A percentile compares a stretch with the other conserved stretches of the same genome.
These are phyloP conservation scores for Percopsis omiscomaycus DNA, from an alignment of 2,797 vertebrate species.

Conservation along the genomic window DNA sequence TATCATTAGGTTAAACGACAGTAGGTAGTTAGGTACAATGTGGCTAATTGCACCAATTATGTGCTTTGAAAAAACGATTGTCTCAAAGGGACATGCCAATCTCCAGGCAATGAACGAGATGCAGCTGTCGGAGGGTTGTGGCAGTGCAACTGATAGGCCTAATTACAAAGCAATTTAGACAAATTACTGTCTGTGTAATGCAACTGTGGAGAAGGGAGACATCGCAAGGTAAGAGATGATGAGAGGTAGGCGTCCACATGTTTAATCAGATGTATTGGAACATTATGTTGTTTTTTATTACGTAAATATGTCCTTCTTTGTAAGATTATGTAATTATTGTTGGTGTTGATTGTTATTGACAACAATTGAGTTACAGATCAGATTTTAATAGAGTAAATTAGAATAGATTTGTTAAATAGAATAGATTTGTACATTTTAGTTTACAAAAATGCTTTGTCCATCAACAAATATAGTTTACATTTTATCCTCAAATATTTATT, in stretches of 20 bases:
- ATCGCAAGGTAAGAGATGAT: slow-evolving; percentile 43
- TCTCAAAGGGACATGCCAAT: slow-evolving; percentile 62
- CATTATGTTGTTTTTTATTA: too few species aligned
- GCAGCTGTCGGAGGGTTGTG: slow-evolving; percentile 63
- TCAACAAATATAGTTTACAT: too few species aligned
- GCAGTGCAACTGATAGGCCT: slow-evolving; percentile 61
- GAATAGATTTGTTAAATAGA: too few species aligned
- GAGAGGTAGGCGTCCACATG: slow-evolving; percentile 29
- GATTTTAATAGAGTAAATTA: too few species aligned
- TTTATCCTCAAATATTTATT: too few species aligned
- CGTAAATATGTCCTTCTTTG: too few species aligned
- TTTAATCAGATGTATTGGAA: too few species aligned
- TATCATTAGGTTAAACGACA: slow-evolving; percentile 68
- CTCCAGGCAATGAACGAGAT: slow-evolving; percentile 47
- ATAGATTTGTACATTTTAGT: too few species aligned
- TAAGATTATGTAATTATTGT: too few species aligned
- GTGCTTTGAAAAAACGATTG: slow-evolving; percentile 62
- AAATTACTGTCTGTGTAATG: slow-evolving; percentile 67
- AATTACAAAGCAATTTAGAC: slow-evolving; percentile 69
- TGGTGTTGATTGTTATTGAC: too few species aligned
- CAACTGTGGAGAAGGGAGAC: slow-evolving; percentile 48
- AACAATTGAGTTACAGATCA: too few species aligned
- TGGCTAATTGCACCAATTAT: slow-evolving; percentile 69
- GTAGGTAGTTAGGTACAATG: slow-evolving; percentile 66
- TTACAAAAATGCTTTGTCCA: too few species aligned